phyloP scores from a whole-genome alignment of 1,140 invertebrate species.

The Aleiodes sp. region DNA sequence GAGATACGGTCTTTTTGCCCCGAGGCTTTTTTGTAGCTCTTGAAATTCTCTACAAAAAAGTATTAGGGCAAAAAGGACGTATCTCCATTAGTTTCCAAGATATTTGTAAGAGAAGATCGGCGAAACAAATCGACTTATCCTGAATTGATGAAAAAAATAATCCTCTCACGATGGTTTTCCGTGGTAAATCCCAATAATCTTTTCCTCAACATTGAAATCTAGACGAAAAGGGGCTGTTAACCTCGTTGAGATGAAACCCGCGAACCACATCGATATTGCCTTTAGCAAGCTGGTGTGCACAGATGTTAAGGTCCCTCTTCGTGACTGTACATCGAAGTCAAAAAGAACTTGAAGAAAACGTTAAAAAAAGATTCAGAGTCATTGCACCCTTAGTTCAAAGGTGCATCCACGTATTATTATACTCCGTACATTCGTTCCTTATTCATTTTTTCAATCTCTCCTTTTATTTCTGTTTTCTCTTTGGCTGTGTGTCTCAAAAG shows the following conservation, averaged over 20 bases:
- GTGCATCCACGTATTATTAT: neutral
- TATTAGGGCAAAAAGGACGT: too few relatives aligned
- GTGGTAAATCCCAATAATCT: neutral
- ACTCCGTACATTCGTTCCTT: neutral
- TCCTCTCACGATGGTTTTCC: neutral
- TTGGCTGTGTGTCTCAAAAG: neutral
- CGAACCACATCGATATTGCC: slow-evolving; percentile 10
- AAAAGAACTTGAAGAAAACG: neutral
- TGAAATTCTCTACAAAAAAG: too few relatives aligned
- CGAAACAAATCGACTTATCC: too few relatives aligned
- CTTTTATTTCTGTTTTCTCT: neutral
- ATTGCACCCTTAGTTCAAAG: slow-evolving; percentile 20
- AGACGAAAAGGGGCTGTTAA: slow-evolving; percentile 12
- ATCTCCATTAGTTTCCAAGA: too few relatives aligned
- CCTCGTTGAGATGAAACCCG: slow-evolving; percentile 1
- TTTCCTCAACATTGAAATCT: neutral
- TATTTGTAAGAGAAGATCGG: too few relatives aligned
- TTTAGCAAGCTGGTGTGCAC: neutral
- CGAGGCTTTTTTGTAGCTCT: too few relatives aligned
- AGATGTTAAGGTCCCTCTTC: neutral
- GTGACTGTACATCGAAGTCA: slow-evolving; percentile 1
- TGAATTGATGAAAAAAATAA: too few relatives aligned
- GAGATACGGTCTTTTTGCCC: too few relatives aligned
- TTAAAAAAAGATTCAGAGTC: slow-evolving; percentile 14
- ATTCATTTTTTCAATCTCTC: slow-evolving; percentile 7